A percentile compares a stretch with the other conserved stretches of the same genome.
phyloP scores from a whole-genome alignment of 2,113 vertebrate species.

The Scytalopus superciliaris region DNA sequence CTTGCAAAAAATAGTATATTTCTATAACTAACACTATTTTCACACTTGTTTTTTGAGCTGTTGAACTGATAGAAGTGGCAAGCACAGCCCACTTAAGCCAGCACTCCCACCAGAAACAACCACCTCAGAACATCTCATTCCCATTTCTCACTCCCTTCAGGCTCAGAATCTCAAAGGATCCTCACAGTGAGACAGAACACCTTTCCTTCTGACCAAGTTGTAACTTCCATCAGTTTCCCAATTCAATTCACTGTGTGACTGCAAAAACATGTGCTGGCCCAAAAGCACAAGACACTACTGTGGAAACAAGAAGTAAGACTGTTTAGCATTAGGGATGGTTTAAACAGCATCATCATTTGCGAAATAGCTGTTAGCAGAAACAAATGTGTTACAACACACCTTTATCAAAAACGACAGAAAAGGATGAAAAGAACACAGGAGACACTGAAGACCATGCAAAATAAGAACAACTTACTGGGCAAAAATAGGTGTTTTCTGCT shows the following conservation, averaged over 20 bases:
- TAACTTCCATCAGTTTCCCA: neutral
- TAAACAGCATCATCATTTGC: neutral
- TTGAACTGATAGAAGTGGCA: neutral
- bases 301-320: neutral
- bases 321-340: neutral
- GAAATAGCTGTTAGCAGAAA: neutral
- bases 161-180: neutral
- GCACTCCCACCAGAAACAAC: neutral
- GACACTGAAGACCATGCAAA: neutral
- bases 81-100: neutral
- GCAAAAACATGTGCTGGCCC: neutral
- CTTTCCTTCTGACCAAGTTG: neutral
- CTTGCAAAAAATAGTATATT: neutral
- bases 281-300: neutral
- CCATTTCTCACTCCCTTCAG: neutral
- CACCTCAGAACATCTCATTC: neutral
- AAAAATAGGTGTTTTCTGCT: slow-evolving; percentile 94
- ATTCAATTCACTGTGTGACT: neutral
- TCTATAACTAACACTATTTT: neutral
- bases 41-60: neutral
- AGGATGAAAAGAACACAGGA: neutral
- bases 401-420: neutral
- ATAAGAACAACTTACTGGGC: slow-evolving; percentile 83
- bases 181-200: neutral
- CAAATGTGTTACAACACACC: neutral